Evolutionary conservation across 2,888 invertebrate species (phyloP).

Genomic region (Microctonus aethiopoides): DNA sequence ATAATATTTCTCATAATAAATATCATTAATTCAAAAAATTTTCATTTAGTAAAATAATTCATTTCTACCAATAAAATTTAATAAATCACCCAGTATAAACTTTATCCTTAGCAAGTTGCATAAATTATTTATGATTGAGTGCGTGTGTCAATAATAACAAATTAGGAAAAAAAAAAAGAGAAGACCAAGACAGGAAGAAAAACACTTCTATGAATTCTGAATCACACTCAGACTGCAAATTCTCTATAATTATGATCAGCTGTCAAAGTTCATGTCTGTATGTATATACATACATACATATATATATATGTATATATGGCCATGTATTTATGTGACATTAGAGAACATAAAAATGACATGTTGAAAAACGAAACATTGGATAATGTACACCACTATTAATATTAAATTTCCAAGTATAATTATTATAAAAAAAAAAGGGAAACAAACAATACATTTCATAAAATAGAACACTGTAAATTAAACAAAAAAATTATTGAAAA

Average conservation of each 20-base stretch:
- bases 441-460: too few relatives aligned
- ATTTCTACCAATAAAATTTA: neutral
- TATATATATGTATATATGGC: neutral
- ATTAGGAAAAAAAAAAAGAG: neutral
- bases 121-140: neutral
- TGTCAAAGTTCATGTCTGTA: constrained; percentile 52
- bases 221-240: constrained; percentile 33
- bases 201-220: constrained; percentile 34
- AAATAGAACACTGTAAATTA: too few relatives aligned
- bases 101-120: neutral
- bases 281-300: neutral
- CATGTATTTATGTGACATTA: too few relatives aligned
- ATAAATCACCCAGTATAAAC: neutral
- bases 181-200: neutral
- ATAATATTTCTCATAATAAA: too few relatives aligned
- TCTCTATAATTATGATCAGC: constrained; percentile 47
- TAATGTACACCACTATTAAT: too few relatives aligned
- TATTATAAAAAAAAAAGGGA: too few relatives aligned
- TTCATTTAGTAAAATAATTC: too few relatives aligned
- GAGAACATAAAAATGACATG: too few relatives aligned
- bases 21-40: too few relatives aligned
- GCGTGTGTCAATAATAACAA: constrained; percentile 3
- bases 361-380: too few relatives aligned
- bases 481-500: neutral
- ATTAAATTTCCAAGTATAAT: too few relatives aligned